phyloP scores from a whole-genome alignment of 2,888 invertebrate genomes.

The Lepidochrysops patricia region DNA sequence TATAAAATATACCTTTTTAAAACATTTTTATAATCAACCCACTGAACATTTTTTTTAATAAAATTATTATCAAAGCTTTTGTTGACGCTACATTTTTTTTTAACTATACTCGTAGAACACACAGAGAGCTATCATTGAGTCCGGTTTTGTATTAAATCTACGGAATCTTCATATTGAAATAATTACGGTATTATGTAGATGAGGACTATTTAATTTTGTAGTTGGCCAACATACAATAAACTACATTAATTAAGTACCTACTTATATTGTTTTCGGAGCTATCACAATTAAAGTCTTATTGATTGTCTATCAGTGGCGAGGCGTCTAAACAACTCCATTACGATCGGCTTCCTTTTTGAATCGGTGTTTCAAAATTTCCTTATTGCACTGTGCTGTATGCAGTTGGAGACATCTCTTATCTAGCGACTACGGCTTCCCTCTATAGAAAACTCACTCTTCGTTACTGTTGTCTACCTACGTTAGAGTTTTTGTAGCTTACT shows the following conservation, averaged over 20 bases:
- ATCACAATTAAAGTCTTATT: neutral
- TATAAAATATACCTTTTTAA: too few species aligned
- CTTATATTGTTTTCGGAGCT: neutral
- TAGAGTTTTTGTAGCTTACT: too few species aligned
- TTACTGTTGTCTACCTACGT: too few species aligned
- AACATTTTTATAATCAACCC: too few species aligned
- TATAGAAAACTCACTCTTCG: too few species aligned
- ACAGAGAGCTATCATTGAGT: constrained; percentile 14
- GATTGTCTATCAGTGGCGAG: neutral
- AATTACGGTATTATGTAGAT: constrained; percentile 25
- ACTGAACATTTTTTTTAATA: neutral
- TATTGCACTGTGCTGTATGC: too few species aligned
- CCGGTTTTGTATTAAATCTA: constrained; percentile 21
- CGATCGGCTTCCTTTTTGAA: too few species aligned
- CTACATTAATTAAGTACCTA: neutral
- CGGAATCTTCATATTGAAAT: constrained; percentile 26
- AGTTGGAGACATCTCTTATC: too few species aligned
- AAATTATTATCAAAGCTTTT: neutral
- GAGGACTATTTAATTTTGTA: constrained; percentile 14
- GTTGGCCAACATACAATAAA: neutral
- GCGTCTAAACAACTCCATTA: too few species aligned
- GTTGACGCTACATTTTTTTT: constrained; percentile 7
- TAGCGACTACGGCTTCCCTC: too few species aligned
- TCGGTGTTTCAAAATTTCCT: too few species aligned
- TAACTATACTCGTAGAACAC: constrained; percentile 21